Evolutionary conservation across 1,140 invertebrate genomes (phyloP), one percentile per base, ranked within the genome.

Genomic region (Heliconius hermathena): DNA sequence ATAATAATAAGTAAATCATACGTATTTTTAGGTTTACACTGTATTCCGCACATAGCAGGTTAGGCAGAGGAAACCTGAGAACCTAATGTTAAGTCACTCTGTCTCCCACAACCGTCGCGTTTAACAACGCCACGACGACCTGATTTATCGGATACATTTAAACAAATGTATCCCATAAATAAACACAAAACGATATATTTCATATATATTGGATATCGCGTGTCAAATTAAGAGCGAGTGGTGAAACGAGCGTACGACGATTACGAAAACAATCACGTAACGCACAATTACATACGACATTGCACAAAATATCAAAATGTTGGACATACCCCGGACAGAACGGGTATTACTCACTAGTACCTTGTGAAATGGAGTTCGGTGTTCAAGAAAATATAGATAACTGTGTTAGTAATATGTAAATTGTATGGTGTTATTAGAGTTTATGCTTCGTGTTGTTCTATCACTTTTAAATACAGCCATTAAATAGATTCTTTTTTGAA

Each of bases 181-280:
- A 57, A 52, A 52, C 18, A 52, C 16, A 49, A 1, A 1, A 6
- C 18, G 5, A 77, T 38, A 77, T 57, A 33, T 72, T 72, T 38
- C 70, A 73, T 41, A 76, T 18, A 76, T n/a, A 71, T 29, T 73
- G 49, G 70, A 22, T 71, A 73, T 71, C 76, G 71, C 52, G 71
- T 78, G 76, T 73, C 60, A 78, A 78, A 78, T 73, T 78, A 78
- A 60, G 52, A 73, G 49, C 71, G 72, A 78, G 52, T 78, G n/a
- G 57, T 4, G 49, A 57, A 73, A 78, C 38, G 46, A 73, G 33
- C 36, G 26, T 73, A 46, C 18, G 26, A n/a, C 33, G 38, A 78
- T 36, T 57, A 60, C 71, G 71, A 60, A 71, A 72, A 78, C 49
- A 78, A 78, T 78, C 76, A 73, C 71, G 52, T 78, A 78, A 78